Conservation (phyloP, 2,113 vertebrate genomes). For the Buteo buteo region DNA sequence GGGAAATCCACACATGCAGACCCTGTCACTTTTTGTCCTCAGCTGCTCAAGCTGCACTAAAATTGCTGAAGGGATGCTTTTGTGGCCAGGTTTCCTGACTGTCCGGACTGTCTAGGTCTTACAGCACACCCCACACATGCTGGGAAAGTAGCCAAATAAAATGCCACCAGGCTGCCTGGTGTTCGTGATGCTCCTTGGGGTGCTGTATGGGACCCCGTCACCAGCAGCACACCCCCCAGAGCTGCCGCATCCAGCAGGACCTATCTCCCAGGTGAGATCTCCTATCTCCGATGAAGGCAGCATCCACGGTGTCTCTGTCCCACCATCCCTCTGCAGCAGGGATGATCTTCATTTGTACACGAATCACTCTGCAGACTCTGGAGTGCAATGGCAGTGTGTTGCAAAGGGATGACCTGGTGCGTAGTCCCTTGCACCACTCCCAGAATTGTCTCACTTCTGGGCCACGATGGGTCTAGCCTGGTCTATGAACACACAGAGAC, state of each 20-base stretch:
- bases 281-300: not conserved
- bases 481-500: not conserved
- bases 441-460: not conserved
- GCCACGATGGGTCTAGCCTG: not conserved
- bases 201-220: not conserved
- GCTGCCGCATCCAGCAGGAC: not conserved
- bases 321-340: fast-evolving
- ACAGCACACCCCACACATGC: not conserved
- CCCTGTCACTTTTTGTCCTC: not conserved
- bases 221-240: not conserved
- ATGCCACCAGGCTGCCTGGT: not conserved
- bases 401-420: not conserved
- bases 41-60: not conserved
- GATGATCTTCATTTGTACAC: not conserved
- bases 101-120: not conserved
- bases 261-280: not conserved
- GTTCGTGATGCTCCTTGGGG: not conserved
- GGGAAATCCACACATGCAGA: not conserved
- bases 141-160: not conserved
- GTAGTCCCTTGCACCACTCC: not conserved
- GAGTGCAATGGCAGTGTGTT: not conserved
- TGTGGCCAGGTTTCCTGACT: not conserved
- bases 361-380: not conserved
- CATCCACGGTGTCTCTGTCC: not conserved
- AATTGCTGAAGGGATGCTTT: not conserved